Conservation (phyloP, 2,888 invertebrate species). For the Mesoligia furuncula region DNA sequence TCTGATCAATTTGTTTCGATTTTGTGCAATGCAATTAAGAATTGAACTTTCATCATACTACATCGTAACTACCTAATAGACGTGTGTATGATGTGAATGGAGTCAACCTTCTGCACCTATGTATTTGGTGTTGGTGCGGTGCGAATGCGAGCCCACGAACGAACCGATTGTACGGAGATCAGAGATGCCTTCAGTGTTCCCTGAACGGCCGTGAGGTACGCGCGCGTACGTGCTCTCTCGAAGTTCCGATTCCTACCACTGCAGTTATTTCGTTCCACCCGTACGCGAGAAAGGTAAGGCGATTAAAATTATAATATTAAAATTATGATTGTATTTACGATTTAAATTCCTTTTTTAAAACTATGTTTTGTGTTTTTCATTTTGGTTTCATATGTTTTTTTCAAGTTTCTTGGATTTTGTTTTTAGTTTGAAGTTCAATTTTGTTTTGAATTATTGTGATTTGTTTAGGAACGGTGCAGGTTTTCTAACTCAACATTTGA, state of each 20-base stretch:
- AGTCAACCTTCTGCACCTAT: conserved; percentile 17
- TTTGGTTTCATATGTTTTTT: neutral
- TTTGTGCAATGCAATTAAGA: neutral
- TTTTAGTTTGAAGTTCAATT: neutral
- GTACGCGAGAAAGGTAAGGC: conserved; percentile 45
- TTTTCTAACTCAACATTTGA: neutral
- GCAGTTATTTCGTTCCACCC: conserved; percentile 24
- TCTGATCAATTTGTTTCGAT: too few species aligned
- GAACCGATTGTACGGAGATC: neutral
- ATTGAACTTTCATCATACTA: neutral
- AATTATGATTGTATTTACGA: too few species aligned
- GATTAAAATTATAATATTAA: too few species aligned
- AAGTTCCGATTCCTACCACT: conserved; percentile 26
- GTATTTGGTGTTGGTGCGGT: neutral
- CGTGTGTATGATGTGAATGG: neutral
- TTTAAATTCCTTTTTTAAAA: neutral
- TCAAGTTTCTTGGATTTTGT: neutral
- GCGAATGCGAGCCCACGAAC: conserved; percentile 8
- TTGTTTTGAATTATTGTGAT: conserved; percentile 7
- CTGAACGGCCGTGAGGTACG: conserved; percentile 8
- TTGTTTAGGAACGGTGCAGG: neutral
- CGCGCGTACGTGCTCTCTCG: conserved; percentile 19
- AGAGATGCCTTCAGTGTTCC: conserved; percentile 36
- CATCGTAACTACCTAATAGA: neutral
- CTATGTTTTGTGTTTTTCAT: neutral